These are phyloP conservation scores for Synergus gifuensis DNA, from an alignment of 2,888 invertebrate species.

Conservation along the genomic window DNA sequence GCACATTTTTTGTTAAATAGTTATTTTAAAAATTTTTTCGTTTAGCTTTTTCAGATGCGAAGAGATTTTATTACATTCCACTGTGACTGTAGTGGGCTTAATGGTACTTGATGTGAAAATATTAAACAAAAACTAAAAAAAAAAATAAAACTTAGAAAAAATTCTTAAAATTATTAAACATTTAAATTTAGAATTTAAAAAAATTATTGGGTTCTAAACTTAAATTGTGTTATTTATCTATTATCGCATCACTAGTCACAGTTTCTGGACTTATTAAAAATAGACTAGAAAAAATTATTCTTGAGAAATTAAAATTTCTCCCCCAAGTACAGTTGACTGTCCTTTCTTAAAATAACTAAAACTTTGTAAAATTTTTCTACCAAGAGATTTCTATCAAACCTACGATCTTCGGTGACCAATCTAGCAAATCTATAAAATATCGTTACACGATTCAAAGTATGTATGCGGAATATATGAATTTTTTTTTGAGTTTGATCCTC, in stretches of 20 bases:
- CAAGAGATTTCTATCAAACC: neutral
- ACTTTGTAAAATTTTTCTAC: neutral
- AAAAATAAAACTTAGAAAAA: slow-evolving; percentile 29
- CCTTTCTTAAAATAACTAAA: too few relatives aligned
- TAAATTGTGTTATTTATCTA: neutral
- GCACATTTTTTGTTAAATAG: neutral
- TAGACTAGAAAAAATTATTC: slow-evolving; percentile 20
- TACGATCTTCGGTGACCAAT: neutral
- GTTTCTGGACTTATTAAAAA: neutral
- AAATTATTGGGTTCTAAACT: too few relatives aligned
- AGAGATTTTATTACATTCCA: slow-evolving; percentile 9
- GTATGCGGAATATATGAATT: slow-evolving; percentile 5
- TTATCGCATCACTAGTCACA: neutral
- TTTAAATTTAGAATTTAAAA: too few relatives aligned
- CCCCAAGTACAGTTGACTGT: neutral
- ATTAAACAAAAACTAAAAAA: slow-evolving; percentile 9
- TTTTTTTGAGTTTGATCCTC: neutral
- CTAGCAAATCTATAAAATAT: neutral
- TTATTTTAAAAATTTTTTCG: neutral
- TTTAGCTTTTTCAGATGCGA: neutral
- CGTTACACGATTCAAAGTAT: slow-evolving; percentile 21
- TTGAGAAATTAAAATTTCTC: slow-evolving; percentile 19
- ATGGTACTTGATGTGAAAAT: slow-evolving; percentile 29
- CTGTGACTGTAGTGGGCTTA: neutral
- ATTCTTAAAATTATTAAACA: neutral